These are phyloP conservation scores for Phoenoteleia sp. DNA, from an alignment of 2,888 invertebrate genomes.

Conservation along the genomic window DNA sequence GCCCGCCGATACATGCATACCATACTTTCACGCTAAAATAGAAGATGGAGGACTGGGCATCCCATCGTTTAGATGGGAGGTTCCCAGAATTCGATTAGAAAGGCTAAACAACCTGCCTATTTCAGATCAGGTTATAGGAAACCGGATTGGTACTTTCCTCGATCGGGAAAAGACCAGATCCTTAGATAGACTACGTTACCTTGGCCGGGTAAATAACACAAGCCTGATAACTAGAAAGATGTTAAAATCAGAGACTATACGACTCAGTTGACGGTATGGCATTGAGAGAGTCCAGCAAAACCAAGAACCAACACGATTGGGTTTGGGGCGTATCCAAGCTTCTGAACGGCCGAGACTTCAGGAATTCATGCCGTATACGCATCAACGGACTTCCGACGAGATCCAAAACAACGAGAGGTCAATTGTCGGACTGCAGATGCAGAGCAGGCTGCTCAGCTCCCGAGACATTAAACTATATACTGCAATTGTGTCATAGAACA, in stretches of 20 bases:
- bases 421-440: not conserved
- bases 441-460: slow-evolving; percentile 76
- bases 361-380: not conserved
- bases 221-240: no score
- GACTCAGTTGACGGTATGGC: no score
- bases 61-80: slow-evolving; percentile 64
- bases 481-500: slow-evolving; percentile 80
- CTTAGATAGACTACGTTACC: no score
- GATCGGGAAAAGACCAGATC: not conserved
- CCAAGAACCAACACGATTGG: not conserved
- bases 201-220: no score
- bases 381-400: not conserved
- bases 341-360: not conserved
- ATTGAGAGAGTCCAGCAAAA: not conserved
- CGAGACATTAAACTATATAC: slow-evolving; percentile 80
- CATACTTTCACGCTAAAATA: no score
- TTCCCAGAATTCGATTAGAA: not conserved
- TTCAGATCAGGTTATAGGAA: not conserved
- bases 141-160: no score
- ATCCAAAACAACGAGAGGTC: not conserved
- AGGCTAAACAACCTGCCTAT: not conserved
- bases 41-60: slow-evolving; percentile 76
- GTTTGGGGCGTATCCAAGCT: not conserved
- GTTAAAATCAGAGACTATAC: no score
- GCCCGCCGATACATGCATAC: no score